A percentile compares a stretch with the other conserved stretches of the same genome.
Evolutionary conservation across 2,797 vertebrate genomes (phyloP).

Genomic region (Parauchenoglanis ngamensis): DNA sequence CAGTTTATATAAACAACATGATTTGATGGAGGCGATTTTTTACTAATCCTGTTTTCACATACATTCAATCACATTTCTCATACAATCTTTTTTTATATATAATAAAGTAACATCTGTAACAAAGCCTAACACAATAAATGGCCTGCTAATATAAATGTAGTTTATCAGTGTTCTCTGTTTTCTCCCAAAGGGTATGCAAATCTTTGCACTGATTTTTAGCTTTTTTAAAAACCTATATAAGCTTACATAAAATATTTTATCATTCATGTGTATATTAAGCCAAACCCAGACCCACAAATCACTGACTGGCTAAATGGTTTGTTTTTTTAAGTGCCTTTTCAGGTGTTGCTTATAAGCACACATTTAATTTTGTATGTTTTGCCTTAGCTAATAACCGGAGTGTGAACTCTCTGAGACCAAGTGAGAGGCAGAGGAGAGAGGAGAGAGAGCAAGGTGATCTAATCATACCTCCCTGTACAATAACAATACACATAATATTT

Average conservation of each 20-base stretch:
- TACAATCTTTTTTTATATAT: background rate
- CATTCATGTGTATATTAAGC: background rate
- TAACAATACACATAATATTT: background rate
- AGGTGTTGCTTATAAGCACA: background rate
- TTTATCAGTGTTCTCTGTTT: background rate
- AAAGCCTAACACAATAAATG: background rate
- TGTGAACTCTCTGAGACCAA: constrained; percentile 41
- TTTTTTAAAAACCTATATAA: background rate
- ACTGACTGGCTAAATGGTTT: no score
- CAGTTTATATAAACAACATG: background rate
- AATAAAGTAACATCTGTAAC: background rate
- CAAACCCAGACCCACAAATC: background rate
- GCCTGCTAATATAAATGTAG: background rate
- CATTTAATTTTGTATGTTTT: background rate
- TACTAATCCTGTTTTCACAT: background rate
- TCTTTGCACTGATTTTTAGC: background rate
- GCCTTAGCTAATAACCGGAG: constrained; percentile 59
- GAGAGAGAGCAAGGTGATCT: constrained; percentile 32
- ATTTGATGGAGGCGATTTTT: background rate
- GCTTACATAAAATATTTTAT: no score
- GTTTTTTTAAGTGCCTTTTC: no score
- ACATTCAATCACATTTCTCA: background rate
- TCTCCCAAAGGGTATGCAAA: background rate
- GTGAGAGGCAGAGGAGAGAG: constrained; percentile 26
- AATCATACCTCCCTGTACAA: background rate